Evolutionary conservation across 2,797 vertebrate genomes (phyloP).

Genomic region (Uromys caudimaculatus): DNA sequence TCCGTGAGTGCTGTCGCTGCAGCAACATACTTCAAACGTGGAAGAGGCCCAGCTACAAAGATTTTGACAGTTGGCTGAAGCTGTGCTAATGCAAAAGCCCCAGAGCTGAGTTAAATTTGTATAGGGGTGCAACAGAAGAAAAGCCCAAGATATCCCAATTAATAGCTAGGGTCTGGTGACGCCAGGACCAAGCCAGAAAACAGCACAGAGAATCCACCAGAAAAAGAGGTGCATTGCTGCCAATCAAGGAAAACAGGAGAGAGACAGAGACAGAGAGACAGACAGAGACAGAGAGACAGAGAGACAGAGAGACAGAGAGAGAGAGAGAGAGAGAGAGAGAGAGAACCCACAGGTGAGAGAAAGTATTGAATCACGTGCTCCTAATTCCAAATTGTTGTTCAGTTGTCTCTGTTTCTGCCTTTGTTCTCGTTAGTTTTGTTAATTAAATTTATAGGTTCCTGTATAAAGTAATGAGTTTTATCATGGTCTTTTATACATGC

Average conservation of each 20-base stretch:
- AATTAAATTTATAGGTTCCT: not conserved
- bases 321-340: too few relatives aligned
- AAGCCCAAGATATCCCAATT: not conserved
- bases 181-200: not conserved
- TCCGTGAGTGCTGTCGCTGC: not conserved
- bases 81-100: not conserved
- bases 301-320: too few relatives aligned
- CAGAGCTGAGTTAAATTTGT: slow-evolving; percentile 3
- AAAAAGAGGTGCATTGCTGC: not conserved
- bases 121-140: not conserved
- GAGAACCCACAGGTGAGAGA: not conserved
- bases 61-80: not conserved
- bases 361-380: not conserved
- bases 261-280: too few relatives aligned
- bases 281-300: too few relatives aligned
- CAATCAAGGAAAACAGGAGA: slow-evolving; percentile 34
- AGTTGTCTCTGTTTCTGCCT: not conserved
- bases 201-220: slow-evolving; percentile 15
- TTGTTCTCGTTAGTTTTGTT: not conserved
- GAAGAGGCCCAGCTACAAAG: not conserved
- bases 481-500: not conserved
- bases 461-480: not conserved
- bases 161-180: slow-evolving; percentile 14
- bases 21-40: slow-evolving; percentile 39
- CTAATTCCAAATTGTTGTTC: slow-evolving; percentile 25